Base-by-base conservation (phyloP, 2,888 invertebrate genomes). In the Amblyjoppa proteus region DNA sequence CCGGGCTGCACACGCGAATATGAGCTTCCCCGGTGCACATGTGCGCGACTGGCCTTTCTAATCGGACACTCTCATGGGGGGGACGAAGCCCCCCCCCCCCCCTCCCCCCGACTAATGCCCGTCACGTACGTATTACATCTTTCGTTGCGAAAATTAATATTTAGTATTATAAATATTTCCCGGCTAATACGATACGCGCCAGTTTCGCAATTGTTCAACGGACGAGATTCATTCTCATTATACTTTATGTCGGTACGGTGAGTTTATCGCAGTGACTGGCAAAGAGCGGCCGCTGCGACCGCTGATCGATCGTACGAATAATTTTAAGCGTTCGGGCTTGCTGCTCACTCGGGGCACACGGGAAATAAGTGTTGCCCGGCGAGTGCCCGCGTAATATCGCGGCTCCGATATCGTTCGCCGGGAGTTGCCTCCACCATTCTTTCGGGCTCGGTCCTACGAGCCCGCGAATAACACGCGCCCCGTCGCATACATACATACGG, bases 111-210 rank as follows among this genome's bases (percentile, higher is more conserved):
- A 53, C 13, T 34, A 77, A 71, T 81, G 61, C 80, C 64, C 81
- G 87, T 80, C 70, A 80, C 77, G 87, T 82, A 75, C 82, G 80
- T 86, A 86, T 89, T 89, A 89, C 88, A 88, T 89, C 85, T 87
- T 83, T 87, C 85, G 84, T 87, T 88, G 88, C 88, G 45, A 87
- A 88, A 90, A 91, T 91, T 91, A 91, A 91, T 87, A 90, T 84
- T 75, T 58, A 58, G 25, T 69, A 70, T 89, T 90, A 89, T 89
- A 90, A 91, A 90, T 90, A 90, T 90, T 90, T 88, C 70, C 81
- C 58, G 25, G 66, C 87, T 88, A 90, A 91, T 89, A 88, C 77
- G 66, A 74, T 75, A 85, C 78, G 71, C 76, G 66, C 53, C 80
- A 61, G n/a, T 83, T 85, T 85, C 79, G 83, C 83, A 83, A 82